phyloP scores from a whole-genome alignment of 2,888 invertebrate species.

The Troilus luridus region DNA sequence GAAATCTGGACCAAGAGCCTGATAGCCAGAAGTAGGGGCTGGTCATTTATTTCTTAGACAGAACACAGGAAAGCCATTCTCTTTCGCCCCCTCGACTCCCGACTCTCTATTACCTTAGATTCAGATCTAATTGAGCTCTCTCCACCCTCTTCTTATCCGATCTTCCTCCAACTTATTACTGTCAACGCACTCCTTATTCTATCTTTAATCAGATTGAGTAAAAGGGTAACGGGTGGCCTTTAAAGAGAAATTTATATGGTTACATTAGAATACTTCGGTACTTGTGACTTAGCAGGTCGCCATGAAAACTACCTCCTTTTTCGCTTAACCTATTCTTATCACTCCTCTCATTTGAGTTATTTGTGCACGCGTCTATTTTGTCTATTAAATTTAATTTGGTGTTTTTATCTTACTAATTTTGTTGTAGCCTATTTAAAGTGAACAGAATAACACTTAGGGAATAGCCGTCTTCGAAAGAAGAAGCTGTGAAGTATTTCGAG shows the following conservation, averaged over 20 bases:
- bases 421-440: too few species aligned
- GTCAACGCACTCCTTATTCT: neutral
- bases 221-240: neutral
- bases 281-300: too few species aligned
- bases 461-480: too few species aligned
- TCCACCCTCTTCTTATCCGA: constrained; percentile 18
- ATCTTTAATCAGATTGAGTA: neutral
- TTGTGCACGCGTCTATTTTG: too few species aligned
- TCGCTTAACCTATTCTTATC: too few species aligned
- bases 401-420: too few species aligned
- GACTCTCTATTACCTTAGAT: constrained; percentile 51
- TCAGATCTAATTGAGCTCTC: constrained; percentile 53
- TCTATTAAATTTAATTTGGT: too few species aligned
- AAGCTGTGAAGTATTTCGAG: too few species aligned
- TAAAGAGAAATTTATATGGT: neutral
- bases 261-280: too few species aligned
- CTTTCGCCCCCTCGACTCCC: neutral
- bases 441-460: too few species aligned
- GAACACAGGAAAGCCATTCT: constrained; percentile 50
- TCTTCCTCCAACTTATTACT: constrained; percentile 26
- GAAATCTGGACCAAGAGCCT: neutral
- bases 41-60: constrained; percentile 47
- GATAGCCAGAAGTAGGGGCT: neutral
- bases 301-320: too few species aligned
- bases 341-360: too few species aligned